These are phyloP conservation scores for Pachycephus smyrnensis DNA, from an alignment of 2,888 invertebrate species.

Conservation along the genomic window DNA sequence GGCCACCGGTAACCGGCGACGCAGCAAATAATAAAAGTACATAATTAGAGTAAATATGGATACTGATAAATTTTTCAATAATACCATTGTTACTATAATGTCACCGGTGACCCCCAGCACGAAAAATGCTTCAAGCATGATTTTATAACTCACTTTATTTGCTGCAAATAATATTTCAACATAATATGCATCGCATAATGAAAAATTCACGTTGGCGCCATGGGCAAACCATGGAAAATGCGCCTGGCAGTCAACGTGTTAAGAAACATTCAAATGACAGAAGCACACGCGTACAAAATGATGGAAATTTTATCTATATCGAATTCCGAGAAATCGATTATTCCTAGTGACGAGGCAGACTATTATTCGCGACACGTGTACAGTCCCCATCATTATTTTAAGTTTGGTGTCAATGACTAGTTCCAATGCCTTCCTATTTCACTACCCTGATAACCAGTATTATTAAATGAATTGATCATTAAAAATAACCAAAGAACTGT, in stretches of 20 bases:
- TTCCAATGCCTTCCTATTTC: neutral
- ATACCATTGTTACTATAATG: no score
- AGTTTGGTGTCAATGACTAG: neutral
- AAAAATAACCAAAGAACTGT: conserved; percentile 19
- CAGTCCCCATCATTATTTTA: neutral
- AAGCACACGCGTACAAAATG: no score
- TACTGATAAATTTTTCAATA: no score
- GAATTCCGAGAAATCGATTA: conserved; percentile 23
- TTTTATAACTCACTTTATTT: conserved; percentile 18
- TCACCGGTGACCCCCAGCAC: conserved; percentile 18
- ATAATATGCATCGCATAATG: conserved; percentile 13
- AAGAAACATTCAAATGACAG: neutral
- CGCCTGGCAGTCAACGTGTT: no score
- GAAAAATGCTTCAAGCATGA: conserved; percentile 18
- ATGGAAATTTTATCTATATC: neutral
- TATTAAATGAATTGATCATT: conserved; percentile 10
- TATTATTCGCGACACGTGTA: neutral
- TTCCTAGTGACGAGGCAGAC: neutral
- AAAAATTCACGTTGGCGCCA: neutral
- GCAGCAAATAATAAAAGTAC: no score
- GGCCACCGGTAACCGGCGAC: no score
- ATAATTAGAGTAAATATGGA: no score
- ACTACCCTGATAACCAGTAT: neutral
- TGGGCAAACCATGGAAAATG: no score
- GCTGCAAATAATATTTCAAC: conserved; percentile 21